phyloP scores from a whole-genome alignment of 1,140 invertebrate genomes.

The Globodera ellingtonae region DNA sequence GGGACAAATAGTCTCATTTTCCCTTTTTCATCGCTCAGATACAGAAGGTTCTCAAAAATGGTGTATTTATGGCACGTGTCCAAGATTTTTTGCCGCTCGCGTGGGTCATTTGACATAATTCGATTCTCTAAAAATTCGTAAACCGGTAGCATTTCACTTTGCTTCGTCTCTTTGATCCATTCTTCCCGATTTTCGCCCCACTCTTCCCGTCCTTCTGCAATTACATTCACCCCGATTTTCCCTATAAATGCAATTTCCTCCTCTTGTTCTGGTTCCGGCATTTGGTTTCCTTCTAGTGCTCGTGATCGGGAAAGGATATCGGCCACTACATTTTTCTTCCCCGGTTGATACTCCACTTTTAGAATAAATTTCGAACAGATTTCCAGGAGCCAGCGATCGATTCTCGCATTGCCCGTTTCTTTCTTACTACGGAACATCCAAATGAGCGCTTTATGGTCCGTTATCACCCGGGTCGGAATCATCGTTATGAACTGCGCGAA shows the following conservation, averaged over 20 bases:
- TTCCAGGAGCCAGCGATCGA: conserved; percentile 29
- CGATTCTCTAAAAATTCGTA: conserved; percentile 14
- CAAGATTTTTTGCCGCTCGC: conserved; percentile 11
- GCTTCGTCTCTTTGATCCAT: not conserved
- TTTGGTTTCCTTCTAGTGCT: not conserved
- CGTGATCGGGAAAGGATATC: conserved; percentile 21
- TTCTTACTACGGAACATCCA: conserved; percentile 14
- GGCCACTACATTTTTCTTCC: conserved; percentile 28
- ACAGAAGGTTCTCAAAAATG: conserved; percentile 6
- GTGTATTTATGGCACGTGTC: not conserved
- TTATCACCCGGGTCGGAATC: conserved; percentile 17
- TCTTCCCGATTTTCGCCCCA: conserved; percentile 4
- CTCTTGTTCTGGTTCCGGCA: not conserved
- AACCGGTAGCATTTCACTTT: conserved; percentile 19
- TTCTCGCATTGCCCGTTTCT: conserved; percentile 13
- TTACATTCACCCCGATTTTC: not conserved
- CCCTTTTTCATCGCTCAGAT: not conserved
- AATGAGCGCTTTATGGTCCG: conserved; percentile 30
- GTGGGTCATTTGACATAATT: not conserved
- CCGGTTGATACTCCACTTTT: conserved; percentile 18
- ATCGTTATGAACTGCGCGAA: conserved; percentile 27
- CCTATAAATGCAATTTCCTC: not conserved
- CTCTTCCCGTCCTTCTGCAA: not conserved
- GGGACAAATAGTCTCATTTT: conserved; percentile 14
- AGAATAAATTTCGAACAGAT: conserved; percentile 7